Base-by-base conservation (phyloP, 2,113 vertebrate species). In the Rhabdornis inornatus region DNA sequence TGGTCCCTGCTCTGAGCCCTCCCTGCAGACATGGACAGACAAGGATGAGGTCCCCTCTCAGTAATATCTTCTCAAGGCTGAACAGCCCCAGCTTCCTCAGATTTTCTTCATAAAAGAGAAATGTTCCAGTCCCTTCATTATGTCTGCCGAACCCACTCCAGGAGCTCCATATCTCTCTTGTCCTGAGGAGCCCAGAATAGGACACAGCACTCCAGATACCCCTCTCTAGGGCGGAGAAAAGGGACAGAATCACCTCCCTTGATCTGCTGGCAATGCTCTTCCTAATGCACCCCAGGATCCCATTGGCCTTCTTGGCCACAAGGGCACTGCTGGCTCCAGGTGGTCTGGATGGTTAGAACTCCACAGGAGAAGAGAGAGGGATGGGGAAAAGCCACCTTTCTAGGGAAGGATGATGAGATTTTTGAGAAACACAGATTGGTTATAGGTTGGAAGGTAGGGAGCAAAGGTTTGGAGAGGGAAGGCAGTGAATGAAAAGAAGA, bases 51-150 rank as follows among this genome's bases (percentile, higher is more conserved):
- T 9, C 7, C 6, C 23, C 2, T 35, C 66, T 74, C 52, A 74
- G 22, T 28, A 0, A 0, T 44, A 1, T 23, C 21, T 61, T 70
- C n/a, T 63, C 0, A 0, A 50, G 50, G 15, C 10, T 72, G 42
- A 88, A 37, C 44, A 72, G 33, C 6, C 22, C 18, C 50, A 72
- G 42, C 15, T 72, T 21, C 7, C 19, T 42, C 35, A 65, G 22
- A 27, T 6, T 72, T 42, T 50, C 27, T 31, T 37, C 2, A 2
- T 20, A 42, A 49, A 18, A 56, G 35, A n/a, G n/a, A n/a, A n/a
- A 53, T 65, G 37, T 4, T 65, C 33, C 33, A 57, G 7, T 23
- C 19, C 10, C 33, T 50, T 44, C 16, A 52, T 14, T 5, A 52
- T 28, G 8, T 28, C 50, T 10, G 15, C 33, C 74, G 68, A 15